Evolutionary conservation across 2,113 vertebrate genomes (phyloP).

Genomic region (Urocolius indicus): DNA sequence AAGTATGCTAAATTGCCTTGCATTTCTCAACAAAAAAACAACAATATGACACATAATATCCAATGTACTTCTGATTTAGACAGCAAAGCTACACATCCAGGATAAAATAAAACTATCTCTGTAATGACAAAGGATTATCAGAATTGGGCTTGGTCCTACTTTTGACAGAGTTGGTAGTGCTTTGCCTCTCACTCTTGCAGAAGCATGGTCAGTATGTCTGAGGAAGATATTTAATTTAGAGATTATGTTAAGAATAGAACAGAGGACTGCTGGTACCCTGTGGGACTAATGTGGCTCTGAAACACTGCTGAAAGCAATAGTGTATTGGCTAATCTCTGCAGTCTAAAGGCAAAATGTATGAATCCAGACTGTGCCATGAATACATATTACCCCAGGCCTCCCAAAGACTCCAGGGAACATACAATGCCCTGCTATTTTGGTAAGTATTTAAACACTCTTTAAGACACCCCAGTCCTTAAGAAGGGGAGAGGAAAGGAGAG

Average conservation of each 20-base stretch:
- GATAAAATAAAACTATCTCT: not conserved
- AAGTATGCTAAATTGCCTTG: not conserved
- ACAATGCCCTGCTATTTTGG: not conserved
- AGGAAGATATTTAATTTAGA: slow-evolving; percentile 4
- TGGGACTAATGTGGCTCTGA: slow-evolving; percentile 10
- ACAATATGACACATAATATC: not conserved
- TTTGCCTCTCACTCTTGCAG: not conserved
- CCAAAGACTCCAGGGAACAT: not conserved
- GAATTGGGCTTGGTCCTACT: not conserved
- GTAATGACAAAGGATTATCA: slow-evolving; percentile 6
- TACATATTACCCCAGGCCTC: not conserved
- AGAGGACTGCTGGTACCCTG: not conserved
- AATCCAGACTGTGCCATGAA: not conserved
- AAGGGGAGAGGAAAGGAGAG: not conserved
- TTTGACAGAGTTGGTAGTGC: not conserved
- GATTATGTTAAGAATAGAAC: slow-evolving; percentile 18
- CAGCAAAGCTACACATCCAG: not conserved
- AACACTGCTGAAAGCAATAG: not conserved
- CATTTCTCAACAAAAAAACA: not conserved
- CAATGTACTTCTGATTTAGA: not conserved
- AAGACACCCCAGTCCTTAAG: not conserved
- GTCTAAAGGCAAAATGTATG: not conserved
- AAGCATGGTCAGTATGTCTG: not conserved
- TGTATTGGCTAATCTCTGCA: not conserved
- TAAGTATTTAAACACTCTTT: not conserved